Evolutionary conservation across 2,888 invertebrate genomes (phyloP).

Genomic region (Zygothrica quintamaculata): DNA sequence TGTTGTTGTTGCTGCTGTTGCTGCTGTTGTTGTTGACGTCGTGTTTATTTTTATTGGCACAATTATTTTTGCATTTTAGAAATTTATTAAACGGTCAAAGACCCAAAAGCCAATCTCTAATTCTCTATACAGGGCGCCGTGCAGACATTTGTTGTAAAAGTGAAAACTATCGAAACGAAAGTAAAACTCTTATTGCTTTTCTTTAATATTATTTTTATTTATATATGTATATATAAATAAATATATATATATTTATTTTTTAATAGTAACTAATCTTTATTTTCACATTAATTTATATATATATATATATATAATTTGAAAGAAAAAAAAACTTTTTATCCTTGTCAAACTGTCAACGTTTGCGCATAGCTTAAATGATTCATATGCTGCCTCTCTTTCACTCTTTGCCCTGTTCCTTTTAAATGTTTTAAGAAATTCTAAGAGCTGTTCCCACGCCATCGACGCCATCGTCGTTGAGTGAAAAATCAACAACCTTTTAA

Average conservation of each 20-base stretch:
- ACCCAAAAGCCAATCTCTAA: constrained; percentile 28
- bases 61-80: constrained; percentile 80
- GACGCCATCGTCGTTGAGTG: constrained; percentile 5
- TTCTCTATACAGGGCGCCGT: constrained; percentile 15
- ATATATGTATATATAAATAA: too few relatives aligned
- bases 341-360: too few relatives aligned
- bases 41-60: constrained; percentile 79
- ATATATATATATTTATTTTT: too few relatives aligned
- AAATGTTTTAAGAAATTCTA: too few relatives aligned
- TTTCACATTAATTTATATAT: too few relatives aligned
- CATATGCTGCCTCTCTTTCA: too few relatives aligned
- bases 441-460: constrained; percentile 40
- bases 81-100: constrained; percentile 74
- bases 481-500: constrained; percentile 22
- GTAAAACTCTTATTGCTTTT: constrained; percentile 42
- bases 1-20: constrained; percentile 24
- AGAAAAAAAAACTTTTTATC: too few relatives aligned
- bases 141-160: constrained; percentile 33
- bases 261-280: too few relatives aligned
- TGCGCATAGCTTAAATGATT: too few relatives aligned
- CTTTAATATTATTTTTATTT: neutral
- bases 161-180: constrained; percentile 53
- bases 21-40: constrained; percentile 27
- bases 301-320: too few relatives aligned
- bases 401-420: too few relatives aligned